Percentiles rank a stretch among this genome's conserved stretches.
These are phyloP conservation scores for Xylocopa sonorina DNA, from an alignment of 1,140 invertebrate genomes.

Conservation along the genomic window DNA sequence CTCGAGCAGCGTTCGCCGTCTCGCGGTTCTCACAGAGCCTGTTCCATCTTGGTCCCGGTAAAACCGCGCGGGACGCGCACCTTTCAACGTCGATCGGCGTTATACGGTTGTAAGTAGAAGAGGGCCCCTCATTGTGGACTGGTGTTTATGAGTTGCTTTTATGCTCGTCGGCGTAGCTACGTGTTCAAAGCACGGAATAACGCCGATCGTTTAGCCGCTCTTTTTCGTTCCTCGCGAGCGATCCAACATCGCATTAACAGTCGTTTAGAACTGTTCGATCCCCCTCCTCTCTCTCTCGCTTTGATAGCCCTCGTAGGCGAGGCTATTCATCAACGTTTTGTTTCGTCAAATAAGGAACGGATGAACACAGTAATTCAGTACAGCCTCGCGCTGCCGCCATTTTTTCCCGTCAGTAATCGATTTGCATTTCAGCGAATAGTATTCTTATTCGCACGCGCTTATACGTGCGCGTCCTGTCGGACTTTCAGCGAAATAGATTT, in stretches of 20 bases:
- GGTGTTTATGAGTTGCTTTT: conserved; percentile 41
- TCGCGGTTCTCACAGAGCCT: conserved; percentile 17
- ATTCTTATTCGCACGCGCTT: too few species aligned
- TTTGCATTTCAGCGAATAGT: neutral
- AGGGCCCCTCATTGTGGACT: conserved; percentile 34
- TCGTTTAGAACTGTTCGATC: conserved; percentile 4
- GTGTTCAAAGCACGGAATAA: conserved; percentile 27
- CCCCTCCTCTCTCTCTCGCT: too few species aligned
- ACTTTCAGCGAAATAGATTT: too few species aligned
- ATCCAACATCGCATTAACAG: conserved; percentile 14
- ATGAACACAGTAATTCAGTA: neutral
- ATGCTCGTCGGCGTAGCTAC: conserved; percentile 18
- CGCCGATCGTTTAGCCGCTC: conserved; percentile 1
- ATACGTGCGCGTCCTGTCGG: neutral
- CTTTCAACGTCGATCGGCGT: conserved; percentile 15
- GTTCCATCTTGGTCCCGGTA: conserved; percentile 8
- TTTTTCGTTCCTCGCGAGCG: neutral
- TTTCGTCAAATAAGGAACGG: neutral
- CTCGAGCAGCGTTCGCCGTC: conserved; percentile 7
- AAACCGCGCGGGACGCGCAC: conserved; percentile 4
- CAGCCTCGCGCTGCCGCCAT: too few species aligned
- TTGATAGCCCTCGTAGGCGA: too few species aligned
- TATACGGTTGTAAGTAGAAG: conserved; percentile 3
- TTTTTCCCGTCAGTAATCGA: neutral
- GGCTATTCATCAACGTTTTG: conserved; percentile 26